Base-by-base conservation (phyloP, 53 echinoderm and acorn worm genomes). In the Hippasteria phrygiana region DNA sequence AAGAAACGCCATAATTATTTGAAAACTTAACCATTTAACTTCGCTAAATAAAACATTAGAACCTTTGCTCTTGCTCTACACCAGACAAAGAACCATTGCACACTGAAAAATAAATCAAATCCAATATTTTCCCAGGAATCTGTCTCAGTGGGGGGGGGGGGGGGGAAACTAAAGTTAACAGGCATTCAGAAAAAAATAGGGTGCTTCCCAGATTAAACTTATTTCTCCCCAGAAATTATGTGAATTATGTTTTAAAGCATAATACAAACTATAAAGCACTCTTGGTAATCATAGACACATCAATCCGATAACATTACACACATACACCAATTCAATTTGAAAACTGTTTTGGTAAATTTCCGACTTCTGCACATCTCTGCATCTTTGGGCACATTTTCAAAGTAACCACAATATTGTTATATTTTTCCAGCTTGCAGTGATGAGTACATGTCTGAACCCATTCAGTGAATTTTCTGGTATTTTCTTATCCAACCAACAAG, bases 201-300 rank as follows among this genome's bases (percentile, higher is more conserved):
- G 1, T 1, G 6, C 0, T 1, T 11, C 27, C 42, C 24, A 9
- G 42, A 42, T 9, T 24, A 4, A 45, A 16, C n/a, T 45, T 45
- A 8, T 12, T 45, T 5, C 42, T 14, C 47, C 12, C 43, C 38
- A 42, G 22, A 22, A 1, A 5, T 24, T 29, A 3, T 43, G 42
- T 47, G 18, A 13, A 46, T 46, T 59, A 4, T 16, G 20, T 35
- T 55, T 31, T 54, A 13, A 81, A 65, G 43, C 62, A 27, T 43
- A 81, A 81, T 8, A 63, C 1, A 80, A 79, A 80, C 37, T 85
- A 85, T 85, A 85, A 85, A 85, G 71, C 85, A 85, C 85, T 85
- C 85, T 11, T 70, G 85, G 85, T 53, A 85, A 33, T 70, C 71
- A 67, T 36, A 59, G 4, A 51, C 71, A 53, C 85, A 48, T 53